phyloP scores from a whole-genome alignment of 1,140 invertebrate species.

The Triops cancriformis region DNA sequence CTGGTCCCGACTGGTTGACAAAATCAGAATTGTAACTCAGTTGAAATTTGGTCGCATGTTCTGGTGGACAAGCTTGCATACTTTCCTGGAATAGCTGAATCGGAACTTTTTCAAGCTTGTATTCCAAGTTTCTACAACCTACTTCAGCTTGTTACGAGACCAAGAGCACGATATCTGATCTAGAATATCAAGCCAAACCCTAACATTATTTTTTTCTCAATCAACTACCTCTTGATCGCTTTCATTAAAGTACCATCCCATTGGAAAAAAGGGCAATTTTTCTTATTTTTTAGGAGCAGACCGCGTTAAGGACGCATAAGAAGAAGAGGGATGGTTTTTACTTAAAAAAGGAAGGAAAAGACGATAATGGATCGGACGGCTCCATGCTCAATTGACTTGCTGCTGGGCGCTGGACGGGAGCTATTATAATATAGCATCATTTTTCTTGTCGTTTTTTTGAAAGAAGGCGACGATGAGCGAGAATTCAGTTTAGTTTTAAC shows the following conservation, averaged over 20 bases:
- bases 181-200: too few species aligned
- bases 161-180: too few species aligned
- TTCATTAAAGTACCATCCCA: background rate
- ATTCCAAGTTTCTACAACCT: too few species aligned
- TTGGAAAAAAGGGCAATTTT: background rate
- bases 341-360: background rate
- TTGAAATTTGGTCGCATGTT: too few species aligned
- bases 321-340: background rate
- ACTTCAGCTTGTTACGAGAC: too few species aligned
- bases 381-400: slow-evolving; percentile 13
- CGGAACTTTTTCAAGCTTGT: too few species aligned
- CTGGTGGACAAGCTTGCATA: too few species aligned
- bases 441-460: background rate
- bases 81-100: too few species aligned
- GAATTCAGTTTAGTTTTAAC: background rate
- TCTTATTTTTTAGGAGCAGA: background rate
- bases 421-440: slow-evolving; percentile 14
- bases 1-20: too few species aligned
- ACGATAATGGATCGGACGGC: slow-evolving; percentile 9
- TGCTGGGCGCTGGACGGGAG: background rate
- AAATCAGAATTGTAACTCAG: too few species aligned
- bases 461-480: background rate
- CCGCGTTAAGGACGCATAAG: background rate
- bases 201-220: too few species aligned
- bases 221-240: background rate